Conservation (phyloP, 2,797 vertebrate species). For the Loriculus beryllinus region DNA sequence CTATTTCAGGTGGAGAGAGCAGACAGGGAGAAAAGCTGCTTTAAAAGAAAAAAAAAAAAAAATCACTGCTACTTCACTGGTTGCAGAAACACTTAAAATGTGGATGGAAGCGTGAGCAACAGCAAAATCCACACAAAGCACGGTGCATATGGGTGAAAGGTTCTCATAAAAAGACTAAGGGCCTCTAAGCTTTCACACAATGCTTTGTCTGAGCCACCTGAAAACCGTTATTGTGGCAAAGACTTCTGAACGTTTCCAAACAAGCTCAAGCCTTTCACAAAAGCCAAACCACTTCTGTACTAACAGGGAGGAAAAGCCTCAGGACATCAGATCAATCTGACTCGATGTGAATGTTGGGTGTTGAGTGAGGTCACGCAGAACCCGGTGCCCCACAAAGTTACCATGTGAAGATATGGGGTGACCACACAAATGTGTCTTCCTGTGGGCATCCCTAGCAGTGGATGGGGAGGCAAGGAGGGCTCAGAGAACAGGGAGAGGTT, state of each 20-base stretch:
- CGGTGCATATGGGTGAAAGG: not conserved
- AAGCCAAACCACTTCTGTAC: not conserved
- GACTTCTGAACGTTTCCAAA: not conserved
- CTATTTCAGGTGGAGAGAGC: not conserved
- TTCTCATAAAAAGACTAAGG: not conserved
- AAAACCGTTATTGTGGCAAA: not conserved
- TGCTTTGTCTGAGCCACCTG: not conserved
- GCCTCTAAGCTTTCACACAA: not conserved
- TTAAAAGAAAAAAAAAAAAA: not conserved
- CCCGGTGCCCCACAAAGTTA: not conserved
- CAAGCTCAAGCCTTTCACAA: not conserved
- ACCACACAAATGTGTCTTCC: fast-evolving
- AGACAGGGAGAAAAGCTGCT: not conserved
- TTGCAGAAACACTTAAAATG: not conserved
- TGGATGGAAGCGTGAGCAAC: not conserved
- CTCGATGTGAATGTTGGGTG: fast-evolving
- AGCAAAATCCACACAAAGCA: not conserved
- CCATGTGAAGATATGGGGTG: fast-evolving
- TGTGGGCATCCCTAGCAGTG: not conserved
- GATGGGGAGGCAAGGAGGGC: not conserved
- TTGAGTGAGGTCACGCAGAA: not conserved
- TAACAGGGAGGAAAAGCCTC: not conserved
- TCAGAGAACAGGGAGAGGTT: not conserved
- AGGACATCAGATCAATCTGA: fast-evolving
- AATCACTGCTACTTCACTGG: not conserved